Conservation (phyloP, 2,113 vertebrate genomes). For the Miniopterus natalensis region DNA sequence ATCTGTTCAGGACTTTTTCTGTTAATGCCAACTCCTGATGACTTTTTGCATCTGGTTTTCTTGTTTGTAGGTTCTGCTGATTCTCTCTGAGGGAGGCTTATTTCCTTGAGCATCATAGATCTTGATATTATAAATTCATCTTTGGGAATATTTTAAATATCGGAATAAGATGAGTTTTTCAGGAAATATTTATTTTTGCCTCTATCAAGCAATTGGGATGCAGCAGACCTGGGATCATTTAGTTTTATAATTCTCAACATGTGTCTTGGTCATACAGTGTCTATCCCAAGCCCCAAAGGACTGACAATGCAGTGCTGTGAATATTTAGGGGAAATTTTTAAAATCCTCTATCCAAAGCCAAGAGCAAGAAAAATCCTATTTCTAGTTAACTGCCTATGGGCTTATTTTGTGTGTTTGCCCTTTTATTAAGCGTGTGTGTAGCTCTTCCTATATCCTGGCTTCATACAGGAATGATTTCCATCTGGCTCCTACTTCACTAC, state of each 20-base stretch:
- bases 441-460: not conserved
- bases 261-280: not conserved
- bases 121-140: not conserved
- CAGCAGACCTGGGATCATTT: not conserved
- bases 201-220: not conserved
- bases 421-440: not conserved
- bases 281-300: not conserved
- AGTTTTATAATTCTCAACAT: not conserved
- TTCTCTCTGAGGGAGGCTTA: not conserved
- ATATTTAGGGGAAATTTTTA: not conserved
- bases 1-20: not conserved
- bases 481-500: rapidly evolving
- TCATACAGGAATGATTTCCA: not conserved
- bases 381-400: not conserved
- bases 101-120: not conserved
- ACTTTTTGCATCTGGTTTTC: not conserved
- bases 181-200: not conserved
- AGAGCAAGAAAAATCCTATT: not conserved
- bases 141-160: not conserved
- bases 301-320: not conserved
- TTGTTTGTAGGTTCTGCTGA: not conserved
- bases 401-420: not conserved
- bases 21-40: not conserved
- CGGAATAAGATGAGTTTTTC: not conserved
- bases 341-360: not conserved